phyloP scores from a whole-genome alignment of 2,797 vertebrate species.

The Gallinago nigripennis region DNA sequence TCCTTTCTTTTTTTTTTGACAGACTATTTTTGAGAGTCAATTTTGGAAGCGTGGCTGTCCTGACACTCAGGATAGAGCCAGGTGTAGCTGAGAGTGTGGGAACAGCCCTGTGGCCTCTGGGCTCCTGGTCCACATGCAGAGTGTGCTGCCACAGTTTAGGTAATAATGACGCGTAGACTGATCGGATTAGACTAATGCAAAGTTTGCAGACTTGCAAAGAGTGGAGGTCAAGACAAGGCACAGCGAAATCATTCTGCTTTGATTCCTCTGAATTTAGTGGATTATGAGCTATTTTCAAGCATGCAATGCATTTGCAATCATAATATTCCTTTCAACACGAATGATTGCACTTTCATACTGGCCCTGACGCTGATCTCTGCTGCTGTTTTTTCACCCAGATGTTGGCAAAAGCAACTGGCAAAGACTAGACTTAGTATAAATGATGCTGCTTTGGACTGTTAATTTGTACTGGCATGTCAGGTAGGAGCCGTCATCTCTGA shows the following conservation, averaged over 20 bases:
- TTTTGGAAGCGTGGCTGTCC: constrained; percentile 29
- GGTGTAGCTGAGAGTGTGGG: background rate
- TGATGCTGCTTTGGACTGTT: background rate
- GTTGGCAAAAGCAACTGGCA: background rate
- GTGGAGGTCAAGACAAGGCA: background rate
- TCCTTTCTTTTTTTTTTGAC: background rate
- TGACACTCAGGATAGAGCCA: background rate
- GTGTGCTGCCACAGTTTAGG: background rate
- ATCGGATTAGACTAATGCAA: background rate
- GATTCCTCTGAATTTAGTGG: background rate
- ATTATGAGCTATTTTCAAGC: background rate
- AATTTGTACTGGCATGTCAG: background rate
- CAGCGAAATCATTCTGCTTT: background rate
- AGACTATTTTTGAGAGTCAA: constrained; percentile 52
- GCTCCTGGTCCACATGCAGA: background rate
- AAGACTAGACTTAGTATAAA: background rate
- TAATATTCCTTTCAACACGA: background rate
- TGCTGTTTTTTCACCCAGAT: background rate
- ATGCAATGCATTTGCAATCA: background rate
- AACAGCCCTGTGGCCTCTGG: background rate
- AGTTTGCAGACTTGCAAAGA: background rate
- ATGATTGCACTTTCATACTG: background rate
- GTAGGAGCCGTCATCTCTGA: background rate
- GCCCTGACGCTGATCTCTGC: background rate
- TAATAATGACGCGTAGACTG: background rate